Percentiles rank a stretch among this genome's conserved stretches.
Evolutionary conservation across 2,797 vertebrate genomes (phyloP).

Genomic region (Carcharodon carcharias): DNA sequence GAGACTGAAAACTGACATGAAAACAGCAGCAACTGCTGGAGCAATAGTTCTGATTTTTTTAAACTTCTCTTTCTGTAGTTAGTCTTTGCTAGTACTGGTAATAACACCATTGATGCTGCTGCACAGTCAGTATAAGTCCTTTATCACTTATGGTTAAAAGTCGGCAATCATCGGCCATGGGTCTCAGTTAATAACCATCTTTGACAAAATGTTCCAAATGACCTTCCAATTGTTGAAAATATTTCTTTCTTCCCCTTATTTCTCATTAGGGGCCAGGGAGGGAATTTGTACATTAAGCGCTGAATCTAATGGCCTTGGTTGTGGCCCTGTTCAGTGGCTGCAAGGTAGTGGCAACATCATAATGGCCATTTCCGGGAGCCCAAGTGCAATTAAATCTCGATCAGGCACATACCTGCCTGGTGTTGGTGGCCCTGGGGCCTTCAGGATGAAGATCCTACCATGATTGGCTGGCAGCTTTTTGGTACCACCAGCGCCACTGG

Average conservation of each 20-base stretch:
- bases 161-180: neutral
- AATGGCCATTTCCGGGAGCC: no score
- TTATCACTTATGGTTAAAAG: neutral
- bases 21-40: neutral
- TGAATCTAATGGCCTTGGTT: no score
- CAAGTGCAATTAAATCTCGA: no score
- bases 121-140: neutral
- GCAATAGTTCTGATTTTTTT: neutral
- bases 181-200: neutral
- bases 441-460: no score
- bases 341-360: no score
- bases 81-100: neutral
- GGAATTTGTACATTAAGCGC: neutral
- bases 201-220: neutral
- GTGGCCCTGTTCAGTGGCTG: no score
- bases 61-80: neutral
- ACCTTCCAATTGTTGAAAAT: neutral
- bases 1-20: neutral
- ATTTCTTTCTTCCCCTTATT: neutral
- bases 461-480: no score
- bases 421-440: no score
- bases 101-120: neutral
- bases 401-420: no score
- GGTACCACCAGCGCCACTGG: no score
- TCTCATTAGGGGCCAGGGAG: neutral